A percentile compares a stretch with the other conserved stretches of the same genome.
These are phyloP conservation scores for Thyatira batis DNA, from an alignment of 2,888 invertebrate genomes.

Conservation along the genomic window DNA sequence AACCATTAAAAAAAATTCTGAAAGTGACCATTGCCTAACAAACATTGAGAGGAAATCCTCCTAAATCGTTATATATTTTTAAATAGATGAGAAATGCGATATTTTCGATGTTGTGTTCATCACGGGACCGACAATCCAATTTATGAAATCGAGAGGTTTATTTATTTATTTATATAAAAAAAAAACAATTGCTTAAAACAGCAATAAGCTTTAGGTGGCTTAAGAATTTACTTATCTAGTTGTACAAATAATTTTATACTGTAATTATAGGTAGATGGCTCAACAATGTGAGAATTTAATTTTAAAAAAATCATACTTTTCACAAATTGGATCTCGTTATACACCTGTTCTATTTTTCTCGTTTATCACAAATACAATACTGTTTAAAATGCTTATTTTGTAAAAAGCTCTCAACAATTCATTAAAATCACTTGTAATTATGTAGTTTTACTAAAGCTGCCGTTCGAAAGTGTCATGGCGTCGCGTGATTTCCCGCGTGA, in stretches of 20 bases:
- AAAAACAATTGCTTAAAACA: constrained; percentile 65
- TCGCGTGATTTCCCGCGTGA: constrained; percentile 26
- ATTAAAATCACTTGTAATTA: constrained; percentile 48
- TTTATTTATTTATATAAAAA: constrained; percentile 33
- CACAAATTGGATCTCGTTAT: constrained; percentile 49
- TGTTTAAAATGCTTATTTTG: constrained; percentile 50
- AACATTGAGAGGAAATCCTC: constrained; percentile 6
- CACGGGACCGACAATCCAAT: constrained; percentile 56
- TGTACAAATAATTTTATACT: constrained; percentile 47
- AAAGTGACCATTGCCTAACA: constrained; percentile 7
- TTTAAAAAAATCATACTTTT: constrained; percentile 40
- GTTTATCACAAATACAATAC: constrained; percentile 54
- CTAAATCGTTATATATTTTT: constrained; percentile 3
- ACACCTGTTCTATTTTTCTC: constrained; percentile 28
- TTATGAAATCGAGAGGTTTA: constrained; percentile 43
- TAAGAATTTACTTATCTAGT: constrained; percentile 47
- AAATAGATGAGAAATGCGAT: constrained; percentile 33
- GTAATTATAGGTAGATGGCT: constrained; percentile 36
- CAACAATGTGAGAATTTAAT: constrained; percentile 34
- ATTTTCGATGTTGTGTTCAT: constrained; percentile 50
- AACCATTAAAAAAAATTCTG: not conserved
- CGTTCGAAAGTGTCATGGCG: constrained; percentile 34
- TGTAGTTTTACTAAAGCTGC: constrained; percentile 53
- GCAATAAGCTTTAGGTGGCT: constrained; percentile 60
- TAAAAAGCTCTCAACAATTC: constrained; percentile 72